A percentile compares a stretch with the other conserved stretches of the same genome.
Conservation (phyloP, 2,113 vertebrate genomes). For the Gavia stellata region DNA sequence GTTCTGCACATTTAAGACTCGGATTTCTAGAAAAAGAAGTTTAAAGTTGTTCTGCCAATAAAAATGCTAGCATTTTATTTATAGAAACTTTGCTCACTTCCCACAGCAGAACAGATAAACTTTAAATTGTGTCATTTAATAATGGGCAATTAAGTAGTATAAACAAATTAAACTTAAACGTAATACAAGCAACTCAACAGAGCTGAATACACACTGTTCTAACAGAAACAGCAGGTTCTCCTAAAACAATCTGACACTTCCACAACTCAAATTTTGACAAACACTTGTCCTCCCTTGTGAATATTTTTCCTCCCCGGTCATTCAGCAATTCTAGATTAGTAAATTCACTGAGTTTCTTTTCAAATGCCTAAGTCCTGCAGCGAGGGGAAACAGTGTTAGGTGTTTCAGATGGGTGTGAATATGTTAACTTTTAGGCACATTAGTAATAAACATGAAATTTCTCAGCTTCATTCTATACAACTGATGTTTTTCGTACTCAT, state of each 20-base stretch:
- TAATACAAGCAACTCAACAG: neutral
- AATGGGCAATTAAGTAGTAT: neutral
- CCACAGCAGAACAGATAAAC: neutral
- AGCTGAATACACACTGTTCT: neutral
- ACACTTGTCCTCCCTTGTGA: neutral
- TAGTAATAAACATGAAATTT: neutral
- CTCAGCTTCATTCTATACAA: neutral
- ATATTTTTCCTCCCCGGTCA: neutral
- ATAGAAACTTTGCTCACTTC: neutral
- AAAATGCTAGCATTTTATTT: neutral
- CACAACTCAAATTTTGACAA: neutral
- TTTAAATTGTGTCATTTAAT: neutral
- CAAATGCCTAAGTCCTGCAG: neutral
- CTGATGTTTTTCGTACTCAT: neutral
- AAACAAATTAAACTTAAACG: neutral
- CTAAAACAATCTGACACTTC: neutral
- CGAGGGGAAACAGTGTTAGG: neutral
- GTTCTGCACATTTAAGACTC: neutral
- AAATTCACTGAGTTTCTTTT: neutral
- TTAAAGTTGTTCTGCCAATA: neutral
- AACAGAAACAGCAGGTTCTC: neutral
- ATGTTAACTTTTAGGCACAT: neutral
- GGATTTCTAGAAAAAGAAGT: neutral
- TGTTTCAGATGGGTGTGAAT: neutral
- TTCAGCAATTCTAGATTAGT: neutral